Evolutionary conservation across 2,888 invertebrate genomes (phyloP), one percentile per base, ranked within the genome.

Genomic region (Arctia plantaginis): DNA sequence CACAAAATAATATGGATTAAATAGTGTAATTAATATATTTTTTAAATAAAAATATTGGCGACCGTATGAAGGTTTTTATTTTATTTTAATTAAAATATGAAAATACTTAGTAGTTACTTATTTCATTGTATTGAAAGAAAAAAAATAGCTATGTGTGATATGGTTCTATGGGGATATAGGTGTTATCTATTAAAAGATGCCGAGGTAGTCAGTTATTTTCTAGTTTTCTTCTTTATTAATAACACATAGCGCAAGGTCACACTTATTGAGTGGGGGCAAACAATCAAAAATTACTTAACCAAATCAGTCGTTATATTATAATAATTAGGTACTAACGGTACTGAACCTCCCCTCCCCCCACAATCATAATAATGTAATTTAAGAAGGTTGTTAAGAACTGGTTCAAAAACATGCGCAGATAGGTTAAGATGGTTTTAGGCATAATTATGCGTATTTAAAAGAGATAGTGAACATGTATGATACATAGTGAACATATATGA

Each of bases 301-400:
- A 93, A 93, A 92, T 93, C 93, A 93, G 93, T 93, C 93, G 87
- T 90, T 89, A 87, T 86, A 88, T 87, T 87, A 87, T 85, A 87
- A 87, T 84, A 85, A 85, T 85, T 85, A 85, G 84, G 84, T 85
- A 85, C 84, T 84, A 85, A 67, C 74, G 77, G 78, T 79, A 79
- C 72, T 78, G 85, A 84, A 82, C 73, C 73, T 75, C 77, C 78
- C 75, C 76, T 66, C 73, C 76, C 76, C 79, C 78, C 74, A 77
- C 66, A 76, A 73, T 76, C 66, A 67, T 77, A 71, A 72, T 72
- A 66, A 75, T 74, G 76, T 70, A 71, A 41, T 76, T 66, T 75
- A 80, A 76, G 68, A 74, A 70, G 65, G 66, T 33, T 41, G 13
- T 15, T 59, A 23, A 23, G 27, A 41, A 39, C 30, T 23, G 41